Base-by-base conservation (phyloP, 2,888 invertebrate species). In the Malacosoma neustria region DNA sequence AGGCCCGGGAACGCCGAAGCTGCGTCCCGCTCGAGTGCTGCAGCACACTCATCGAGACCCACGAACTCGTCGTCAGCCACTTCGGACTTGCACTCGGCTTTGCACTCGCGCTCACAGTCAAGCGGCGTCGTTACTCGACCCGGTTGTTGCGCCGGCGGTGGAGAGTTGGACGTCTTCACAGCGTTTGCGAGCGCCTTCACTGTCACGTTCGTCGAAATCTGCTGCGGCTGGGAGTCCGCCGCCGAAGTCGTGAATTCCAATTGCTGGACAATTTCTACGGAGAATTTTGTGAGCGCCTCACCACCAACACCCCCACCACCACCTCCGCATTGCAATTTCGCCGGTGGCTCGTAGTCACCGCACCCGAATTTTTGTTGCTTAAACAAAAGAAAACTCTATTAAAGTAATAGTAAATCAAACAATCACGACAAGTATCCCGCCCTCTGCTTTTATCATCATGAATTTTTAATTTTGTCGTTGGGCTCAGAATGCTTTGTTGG, bases 191-290 rank as follows among this genome's bases (percentile, higher is more conserved):
- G 72, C 41, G 81, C 84, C 54, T 96, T 96, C 46, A 96, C 96
- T 36, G 96, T 96, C 40, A 96, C 95, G 86, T 96, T 96, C 49
- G 96, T 96, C 61, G 92, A 94, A 51, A 96, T 96, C 77, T 95
- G 95, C 65, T 95, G 95, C 36, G 95, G 93, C 65, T 94, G 94
- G 4, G 93, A 93, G 65, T 93, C 95, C 33, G 94, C 94, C 36
- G 93, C 93, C 33, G 93, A 94, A 31, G 94, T 94, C 45, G 95
- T 95, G 69, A 96, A 96, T 72, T 96, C 95, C 37, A 95, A 82
- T 71, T 95, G 96, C 71, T 96, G 96, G 13, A 96, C 96, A 57
- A 96, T 96, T 80, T 96, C 95, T 43, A 96, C 95, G 3, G 95
- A 95, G 81, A 96, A 95, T 72, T 95, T 95, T 42, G 84, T 87